A percentile compares a stretch with the other conserved stretches of the same genome.
phyloP scores from a whole-genome alignment of 1,140 invertebrate species.

The Lethocerus indicus region DNA sequence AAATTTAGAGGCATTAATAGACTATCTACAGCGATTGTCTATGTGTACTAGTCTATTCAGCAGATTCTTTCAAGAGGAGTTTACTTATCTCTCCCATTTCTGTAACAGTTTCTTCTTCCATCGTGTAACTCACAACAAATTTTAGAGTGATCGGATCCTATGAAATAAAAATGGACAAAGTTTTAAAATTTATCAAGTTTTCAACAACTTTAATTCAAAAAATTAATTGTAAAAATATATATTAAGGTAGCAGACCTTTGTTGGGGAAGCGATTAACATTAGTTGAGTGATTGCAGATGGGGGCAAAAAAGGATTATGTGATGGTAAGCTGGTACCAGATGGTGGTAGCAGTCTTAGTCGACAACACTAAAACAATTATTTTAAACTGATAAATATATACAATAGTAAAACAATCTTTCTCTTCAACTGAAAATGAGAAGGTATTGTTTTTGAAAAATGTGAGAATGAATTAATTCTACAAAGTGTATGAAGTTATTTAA shows the following conservation, averaged over 20 bases:
- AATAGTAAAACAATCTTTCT: neutral
- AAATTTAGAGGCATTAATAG: too few species aligned
- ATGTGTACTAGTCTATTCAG: too few species aligned
- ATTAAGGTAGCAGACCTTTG: slow-evolving; percentile 27
- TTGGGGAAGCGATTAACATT: slow-evolving; percentile 62
- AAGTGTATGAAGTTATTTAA: too few species aligned
- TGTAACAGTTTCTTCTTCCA: slow-evolving; percentile 58
- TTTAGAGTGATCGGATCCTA: slow-evolving; percentile 52
- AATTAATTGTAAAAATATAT: neutral
- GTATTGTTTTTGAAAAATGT: too few species aligned
- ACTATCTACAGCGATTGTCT: too few species aligned
- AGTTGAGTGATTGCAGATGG: slow-evolving; percentile 74
- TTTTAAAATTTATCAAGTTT: too few species aligned
- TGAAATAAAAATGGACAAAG: slow-evolving; percentile 16
- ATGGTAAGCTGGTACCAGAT: slow-evolving; percentile 61
- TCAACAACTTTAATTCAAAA: too few species aligned
- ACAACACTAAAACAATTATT: slow-evolving; percentile 43
- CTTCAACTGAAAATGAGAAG: too few species aligned
- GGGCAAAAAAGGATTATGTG: slow-evolving; percentile 75
- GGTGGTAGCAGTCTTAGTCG: slow-evolving; percentile 69
- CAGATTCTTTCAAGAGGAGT: slow-evolving; percentile 24
- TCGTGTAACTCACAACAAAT: slow-evolving; percentile 66
- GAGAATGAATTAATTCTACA: too few species aligned
- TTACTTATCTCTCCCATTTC: slow-evolving; percentile 67
- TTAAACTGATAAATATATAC: neutral